Evolutionary conservation across 2,113 vertebrate genomes (phyloP).

Genomic region (Caranx ignobilis): DNA sequence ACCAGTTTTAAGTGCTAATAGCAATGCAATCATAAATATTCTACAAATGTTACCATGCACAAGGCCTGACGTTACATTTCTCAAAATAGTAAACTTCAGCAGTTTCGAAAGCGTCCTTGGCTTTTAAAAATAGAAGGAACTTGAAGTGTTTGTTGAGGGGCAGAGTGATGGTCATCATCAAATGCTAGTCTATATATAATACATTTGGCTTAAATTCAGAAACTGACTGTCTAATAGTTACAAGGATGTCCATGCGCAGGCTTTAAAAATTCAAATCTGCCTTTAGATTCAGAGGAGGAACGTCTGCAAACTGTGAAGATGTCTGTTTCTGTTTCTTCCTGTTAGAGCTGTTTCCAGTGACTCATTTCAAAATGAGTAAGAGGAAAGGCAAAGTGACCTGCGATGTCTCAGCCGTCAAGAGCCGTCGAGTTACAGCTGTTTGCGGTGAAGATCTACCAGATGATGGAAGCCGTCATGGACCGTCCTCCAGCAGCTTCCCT

Average conservation of each 20-base stretch:
- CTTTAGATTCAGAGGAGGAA: background rate
- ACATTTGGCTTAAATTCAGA: background rate
- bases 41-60: background rate
- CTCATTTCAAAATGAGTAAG: conserved; percentile 62
- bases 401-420: conserved; percentile 34
- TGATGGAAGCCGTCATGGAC: background rate
- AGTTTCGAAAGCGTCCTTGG: background rate
- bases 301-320: no score
- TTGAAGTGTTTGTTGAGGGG: background rate
- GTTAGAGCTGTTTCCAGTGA: conserved; percentile 23
- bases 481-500: background rate
- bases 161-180: background rate
- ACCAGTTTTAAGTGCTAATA: background rate
- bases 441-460: conserved; percentile 3
- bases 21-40: no score
- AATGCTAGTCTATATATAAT: background rate
- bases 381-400: conserved; percentile 32
- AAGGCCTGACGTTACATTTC: background rate
- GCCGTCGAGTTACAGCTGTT: conserved; percentile 1
- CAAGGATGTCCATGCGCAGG: background rate
- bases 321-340: background rate
- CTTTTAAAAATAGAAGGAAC: background rate
- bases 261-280: background rate
- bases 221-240: background rate
- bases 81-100: background rate